Percentiles rank a stretch among this genome's conserved stretches.
Conservation (phyloP, 1,140 invertebrate species). For the Brachionus plicatilis region DNA sequence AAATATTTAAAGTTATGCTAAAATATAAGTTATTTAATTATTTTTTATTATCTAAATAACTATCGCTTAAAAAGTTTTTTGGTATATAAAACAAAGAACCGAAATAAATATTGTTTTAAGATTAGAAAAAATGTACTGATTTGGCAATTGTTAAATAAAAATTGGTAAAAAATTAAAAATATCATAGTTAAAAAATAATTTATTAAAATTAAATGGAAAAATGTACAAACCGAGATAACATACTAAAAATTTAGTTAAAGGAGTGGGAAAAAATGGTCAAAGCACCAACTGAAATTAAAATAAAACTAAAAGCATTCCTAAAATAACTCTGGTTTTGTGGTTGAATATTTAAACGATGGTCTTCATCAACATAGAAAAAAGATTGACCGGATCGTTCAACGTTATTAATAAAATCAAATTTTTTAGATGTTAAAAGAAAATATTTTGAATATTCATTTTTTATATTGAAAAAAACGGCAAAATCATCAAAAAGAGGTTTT, state of each 20-base stretch:
- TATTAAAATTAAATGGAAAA: neutral
- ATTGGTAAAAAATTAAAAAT: too few species aligned
- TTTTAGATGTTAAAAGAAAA: neutral
- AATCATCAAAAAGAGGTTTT: slow-evolving; percentile 2
- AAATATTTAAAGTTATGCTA: too few species aligned
- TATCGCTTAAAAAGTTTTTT: too few species aligned
- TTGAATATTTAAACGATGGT: neutral
- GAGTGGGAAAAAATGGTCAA: neutral
- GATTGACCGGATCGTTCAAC: neutral
- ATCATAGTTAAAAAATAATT: neutral
- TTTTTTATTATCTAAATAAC: too few species aligned
- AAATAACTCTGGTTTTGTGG: neutral
- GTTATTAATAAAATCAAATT: neutral
- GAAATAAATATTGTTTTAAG: neutral
- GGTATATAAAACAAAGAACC: too few species aligned
- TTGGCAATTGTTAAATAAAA: too few species aligned
- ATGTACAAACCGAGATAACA: neutral
- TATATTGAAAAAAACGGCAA: neutral
- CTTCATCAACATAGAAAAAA: neutral
- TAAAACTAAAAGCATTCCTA: neutral
- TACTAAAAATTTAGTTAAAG: slow-evolving; percentile 15
- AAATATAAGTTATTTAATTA: too few species aligned
- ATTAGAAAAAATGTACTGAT: too few species aligned
- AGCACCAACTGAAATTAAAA: neutral
- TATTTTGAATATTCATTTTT: neutral